These are phyloP conservation scores for Pararge aegeria DNA, from an alignment of 1,140 invertebrate species.

Conservation along the genomic window DNA sequence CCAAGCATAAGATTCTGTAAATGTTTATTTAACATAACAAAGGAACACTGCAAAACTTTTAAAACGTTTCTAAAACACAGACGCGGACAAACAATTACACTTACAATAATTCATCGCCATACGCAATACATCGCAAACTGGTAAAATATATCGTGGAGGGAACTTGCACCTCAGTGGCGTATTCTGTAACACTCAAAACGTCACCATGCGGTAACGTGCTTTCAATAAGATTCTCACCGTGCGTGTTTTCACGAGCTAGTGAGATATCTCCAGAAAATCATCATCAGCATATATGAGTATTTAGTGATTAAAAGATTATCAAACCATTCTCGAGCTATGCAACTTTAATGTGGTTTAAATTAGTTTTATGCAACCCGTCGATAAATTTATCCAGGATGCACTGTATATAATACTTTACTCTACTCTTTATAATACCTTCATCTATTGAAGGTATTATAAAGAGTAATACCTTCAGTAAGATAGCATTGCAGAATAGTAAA, in stretches of 20 bases:
- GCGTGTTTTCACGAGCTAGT: background rate
- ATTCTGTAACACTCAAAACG: background rate
- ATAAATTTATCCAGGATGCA: no score
- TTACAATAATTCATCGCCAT: constrained; percentile 27
- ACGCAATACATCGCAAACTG: constrained; percentile 3
- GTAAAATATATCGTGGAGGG: background rate
- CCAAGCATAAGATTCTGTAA: constrained; percentile 10
- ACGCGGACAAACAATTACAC: constrained; percentile 40
- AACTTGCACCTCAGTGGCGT: background rate
- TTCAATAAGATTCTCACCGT: no score
- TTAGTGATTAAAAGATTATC: no score
- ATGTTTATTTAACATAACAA: constrained; percentile 27
- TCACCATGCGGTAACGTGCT: background rate
- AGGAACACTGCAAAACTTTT: constrained; percentile 22
- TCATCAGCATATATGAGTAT: constrained; percentile 3
- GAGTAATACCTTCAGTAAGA: no score
- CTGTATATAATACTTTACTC: no score
- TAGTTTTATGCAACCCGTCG: no score
- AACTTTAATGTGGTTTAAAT: no score
- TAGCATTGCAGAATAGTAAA: no score
- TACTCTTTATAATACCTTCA: no score
- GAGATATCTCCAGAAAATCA: background rate
- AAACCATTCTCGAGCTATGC: no score
- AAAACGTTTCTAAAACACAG: constrained; percentile 28
- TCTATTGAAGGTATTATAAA: no score